Evolutionary conservation across 1,140 invertebrate genomes (phyloP).

Genomic region (Probaryconus sp.): DNA sequence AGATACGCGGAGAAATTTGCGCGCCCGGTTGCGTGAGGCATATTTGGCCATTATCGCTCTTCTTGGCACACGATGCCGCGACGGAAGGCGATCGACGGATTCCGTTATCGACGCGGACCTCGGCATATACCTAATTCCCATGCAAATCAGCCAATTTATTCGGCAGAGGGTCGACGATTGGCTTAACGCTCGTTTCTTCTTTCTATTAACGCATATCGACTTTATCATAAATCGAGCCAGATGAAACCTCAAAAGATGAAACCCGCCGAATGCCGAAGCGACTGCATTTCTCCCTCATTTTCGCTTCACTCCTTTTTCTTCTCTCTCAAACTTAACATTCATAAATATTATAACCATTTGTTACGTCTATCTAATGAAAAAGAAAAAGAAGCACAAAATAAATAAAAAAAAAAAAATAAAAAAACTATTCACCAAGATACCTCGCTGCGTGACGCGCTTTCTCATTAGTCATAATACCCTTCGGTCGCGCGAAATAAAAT

Average conservation of each 20-base stretch:
- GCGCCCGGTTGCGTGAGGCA: slow-evolving; percentile 31
- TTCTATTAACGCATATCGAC: slow-evolving; percentile 58
- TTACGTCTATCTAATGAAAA: too few relatives aligned
- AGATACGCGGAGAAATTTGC: slow-evolving; percentile 44
- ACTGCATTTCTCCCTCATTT: slow-evolving; percentile 45
- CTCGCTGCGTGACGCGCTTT: slow-evolving; percentile 37
- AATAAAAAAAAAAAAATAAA: slow-evolving; percentile 47
- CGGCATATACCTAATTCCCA: slow-evolving; percentile 71
- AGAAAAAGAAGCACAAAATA: too few relatives aligned
- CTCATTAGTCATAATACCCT: slow-evolving; percentile 56
- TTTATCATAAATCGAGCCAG: slow-evolving; percentile 55
- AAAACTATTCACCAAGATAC: slow-evolving; percentile 49
- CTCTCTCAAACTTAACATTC: slow-evolving; percentile 32
- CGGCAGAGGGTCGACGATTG: slow-evolving; percentile 70
- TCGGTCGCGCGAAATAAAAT: slow-evolving; percentile 41
- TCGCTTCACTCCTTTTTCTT: slow-evolving; percentile 37
- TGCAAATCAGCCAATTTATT: slow-evolving; percentile 77
- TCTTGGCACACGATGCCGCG: slow-evolving; percentile 25
- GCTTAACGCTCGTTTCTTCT: slow-evolving; percentile 67
- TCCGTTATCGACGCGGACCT: slow-evolving; percentile 59
- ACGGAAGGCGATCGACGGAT: slow-evolving; percentile 34
- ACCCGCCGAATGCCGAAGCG: too few relatives aligned
- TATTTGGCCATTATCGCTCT: slow-evolving; percentile 37
- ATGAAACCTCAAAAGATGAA: slow-evolving; percentile 40
- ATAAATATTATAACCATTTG: slow-evolving; percentile 34